Evolutionary conservation across 2,888 invertebrate genomes (phyloP).

Genomic region (Heteropelma amictum): DNA sequence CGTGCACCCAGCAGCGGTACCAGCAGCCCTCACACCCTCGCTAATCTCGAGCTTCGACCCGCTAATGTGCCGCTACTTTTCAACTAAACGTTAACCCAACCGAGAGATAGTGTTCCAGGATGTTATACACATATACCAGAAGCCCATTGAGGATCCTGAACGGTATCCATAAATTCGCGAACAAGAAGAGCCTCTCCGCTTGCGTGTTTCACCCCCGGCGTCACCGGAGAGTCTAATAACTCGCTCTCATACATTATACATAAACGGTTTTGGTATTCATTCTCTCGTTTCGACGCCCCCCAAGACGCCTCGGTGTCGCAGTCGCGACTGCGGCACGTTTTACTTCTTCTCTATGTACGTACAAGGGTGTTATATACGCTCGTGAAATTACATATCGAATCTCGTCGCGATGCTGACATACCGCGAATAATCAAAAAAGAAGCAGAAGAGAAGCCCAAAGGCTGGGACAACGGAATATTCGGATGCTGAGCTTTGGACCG

Average conservation of each 20-base stretch:
- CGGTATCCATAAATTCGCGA: constrained; percentile 59
- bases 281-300: constrained; percentile 47
- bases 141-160: constrained; percentile 54
- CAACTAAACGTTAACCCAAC: constrained; percentile 15
- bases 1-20: neutral
- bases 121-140: constrained; percentile 49
- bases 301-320: constrained; percentile 34
- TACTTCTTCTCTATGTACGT: no score
- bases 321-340: constrained; percentile 31
- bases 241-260: constrained; percentile 59
- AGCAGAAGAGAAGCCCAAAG: neutral
- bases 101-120: constrained; percentile 37
- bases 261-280: constrained; percentile 60
- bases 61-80: constrained; percentile 41
- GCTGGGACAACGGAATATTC: no score
- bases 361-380: neutral
- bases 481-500: no score
- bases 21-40: constrained; percentile 18
- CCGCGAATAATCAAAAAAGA: neutral
- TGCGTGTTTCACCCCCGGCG: constrained; percentile 8
- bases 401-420: neutral
- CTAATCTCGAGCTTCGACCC: constrained; percentile 14
- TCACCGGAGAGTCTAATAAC: constrained; percentile 59
- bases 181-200: constrained; percentile 41
- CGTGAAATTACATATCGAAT: constrained; percentile 18